Percentiles rank a stretch among this genome's conserved stretches.
These are phyloP conservation scores for Vombatus ursinus DNA, from an alignment of 2,113 vertebrate genomes.

Conservation along the genomic window DNA sequence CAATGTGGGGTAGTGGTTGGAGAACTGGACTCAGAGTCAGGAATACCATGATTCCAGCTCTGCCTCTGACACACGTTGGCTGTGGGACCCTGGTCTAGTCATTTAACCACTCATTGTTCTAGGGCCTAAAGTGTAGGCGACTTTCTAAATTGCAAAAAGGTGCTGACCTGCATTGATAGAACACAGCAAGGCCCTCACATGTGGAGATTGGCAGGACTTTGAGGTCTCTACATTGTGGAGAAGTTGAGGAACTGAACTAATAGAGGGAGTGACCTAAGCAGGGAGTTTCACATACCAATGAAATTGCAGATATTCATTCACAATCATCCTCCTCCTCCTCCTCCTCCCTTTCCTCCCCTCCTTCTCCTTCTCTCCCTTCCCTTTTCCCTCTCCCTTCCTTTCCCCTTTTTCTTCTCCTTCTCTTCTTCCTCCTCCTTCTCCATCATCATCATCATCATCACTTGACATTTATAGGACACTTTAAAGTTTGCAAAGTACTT, in stretches of 20 bases:
- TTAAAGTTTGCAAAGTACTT: neutral
- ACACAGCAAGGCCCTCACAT: neutral
- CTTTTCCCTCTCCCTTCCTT: too few species aligned
- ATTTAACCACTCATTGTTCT: neutral
- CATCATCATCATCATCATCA: neutral
- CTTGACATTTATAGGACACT: neutral
- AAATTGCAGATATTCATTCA: neutral
- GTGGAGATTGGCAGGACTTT: neutral
- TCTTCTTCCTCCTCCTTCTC: neutral
- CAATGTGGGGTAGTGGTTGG: neutral
- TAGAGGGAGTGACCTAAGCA: neutral
- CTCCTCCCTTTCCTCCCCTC: neutral
- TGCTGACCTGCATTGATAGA: neutral
- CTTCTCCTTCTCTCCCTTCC: neutral
- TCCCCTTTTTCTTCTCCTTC: too few species aligned
- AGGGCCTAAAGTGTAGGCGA: neutral
- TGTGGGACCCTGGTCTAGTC: neutral
- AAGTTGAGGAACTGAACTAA: neutral
- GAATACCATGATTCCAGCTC: neutral
- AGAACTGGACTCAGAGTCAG: neutral
- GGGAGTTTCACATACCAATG: neutral
- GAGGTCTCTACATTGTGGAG: neutral
- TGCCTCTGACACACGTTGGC: neutral
- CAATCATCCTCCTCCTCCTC: neutral
- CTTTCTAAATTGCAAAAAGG: neutral